A percentile compares a stretch with the other conserved stretches of the same genome.
Conservation (phyloP, 2,113 vertebrate species). For the Butastur rufipennis region DNA sequence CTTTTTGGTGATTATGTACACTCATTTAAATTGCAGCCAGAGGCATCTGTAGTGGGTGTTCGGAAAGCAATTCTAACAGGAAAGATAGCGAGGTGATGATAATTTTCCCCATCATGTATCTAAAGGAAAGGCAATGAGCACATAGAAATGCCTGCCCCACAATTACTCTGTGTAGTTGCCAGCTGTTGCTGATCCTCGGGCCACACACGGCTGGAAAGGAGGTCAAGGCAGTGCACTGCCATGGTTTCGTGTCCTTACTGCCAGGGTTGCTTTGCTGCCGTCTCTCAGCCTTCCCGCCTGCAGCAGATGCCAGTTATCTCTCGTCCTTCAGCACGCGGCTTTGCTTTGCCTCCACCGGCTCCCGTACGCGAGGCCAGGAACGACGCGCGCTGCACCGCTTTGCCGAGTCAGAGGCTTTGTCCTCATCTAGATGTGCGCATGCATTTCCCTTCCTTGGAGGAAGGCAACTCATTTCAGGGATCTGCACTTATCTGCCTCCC, state of each 20-base stretch:
- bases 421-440: neutral
- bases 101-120: neutral
- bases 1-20: neutral
- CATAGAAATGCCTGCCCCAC: neutral
- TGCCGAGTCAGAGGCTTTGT: neutral
- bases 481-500: neutral
- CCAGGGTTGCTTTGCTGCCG: neutral
- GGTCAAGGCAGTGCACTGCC: neutral
- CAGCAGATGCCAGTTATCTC: neutral
- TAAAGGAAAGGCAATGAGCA: neutral
- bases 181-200: neutral
- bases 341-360: neutral
- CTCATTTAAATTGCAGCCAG: neutral
- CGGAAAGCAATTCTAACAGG: neutral
- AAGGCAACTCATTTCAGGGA: fast-evolving
- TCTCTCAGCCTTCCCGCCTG: neutral
- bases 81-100: fast-evolving
- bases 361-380: neutral
- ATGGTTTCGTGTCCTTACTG: neutral
- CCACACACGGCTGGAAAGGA: fast-evolving
- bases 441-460: neutral
- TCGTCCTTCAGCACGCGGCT: neutral
- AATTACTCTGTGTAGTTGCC: neutral
- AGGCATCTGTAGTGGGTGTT: neutral
- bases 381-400: fast-evolving